Evolutionary conservation across 2,797 vertebrate species (phyloP).

Genomic region (Acrossocheilus fasciatus): DNA sequence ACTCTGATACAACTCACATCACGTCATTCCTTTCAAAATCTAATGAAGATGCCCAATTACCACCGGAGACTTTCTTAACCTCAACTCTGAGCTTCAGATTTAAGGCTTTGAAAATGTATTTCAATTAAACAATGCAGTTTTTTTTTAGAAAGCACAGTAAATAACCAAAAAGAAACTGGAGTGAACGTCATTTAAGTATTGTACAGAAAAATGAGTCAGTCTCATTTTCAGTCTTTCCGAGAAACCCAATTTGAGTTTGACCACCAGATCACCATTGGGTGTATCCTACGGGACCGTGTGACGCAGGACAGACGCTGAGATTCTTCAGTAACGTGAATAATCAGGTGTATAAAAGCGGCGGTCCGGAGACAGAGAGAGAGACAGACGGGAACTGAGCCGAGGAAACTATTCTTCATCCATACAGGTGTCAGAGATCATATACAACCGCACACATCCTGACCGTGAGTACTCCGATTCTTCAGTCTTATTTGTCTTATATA

Average conservation of each 20-base stretch:
- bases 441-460: neutral
- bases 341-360: slow-evolving; percentile 55
- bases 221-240: neutral
- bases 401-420: neutral
- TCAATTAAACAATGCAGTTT: neutral
- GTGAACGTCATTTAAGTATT: neutral
- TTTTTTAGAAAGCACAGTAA: neutral
- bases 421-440: slow-evolving; percentile 40
- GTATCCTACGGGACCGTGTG: slow-evolving; percentile 48
- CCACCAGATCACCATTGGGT: slow-evolving; percentile 44
- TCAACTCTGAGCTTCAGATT: neutral
- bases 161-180: neutral
- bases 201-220: slow-evolving; percentile 41
- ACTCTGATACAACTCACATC: slow-evolving; percentile 52
- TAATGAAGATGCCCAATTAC: slow-evolving; percentile 53
- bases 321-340: slow-evolving; percentile 23
- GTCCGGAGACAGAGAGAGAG: neutral
- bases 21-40: slow-evolving; percentile 57
- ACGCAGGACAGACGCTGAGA: slow-evolving; percentile 43
- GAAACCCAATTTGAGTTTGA: slow-evolving; percentile 40
- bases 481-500: neutral
- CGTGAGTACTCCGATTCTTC: neutral
- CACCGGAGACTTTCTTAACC: neutral
- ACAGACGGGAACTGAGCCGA: neutral
- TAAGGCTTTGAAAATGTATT: neutral